Evolutionary conservation across 2,888 invertebrate species (phyloP).

Genomic region (Steinernema hermaphroditum): DNA sequence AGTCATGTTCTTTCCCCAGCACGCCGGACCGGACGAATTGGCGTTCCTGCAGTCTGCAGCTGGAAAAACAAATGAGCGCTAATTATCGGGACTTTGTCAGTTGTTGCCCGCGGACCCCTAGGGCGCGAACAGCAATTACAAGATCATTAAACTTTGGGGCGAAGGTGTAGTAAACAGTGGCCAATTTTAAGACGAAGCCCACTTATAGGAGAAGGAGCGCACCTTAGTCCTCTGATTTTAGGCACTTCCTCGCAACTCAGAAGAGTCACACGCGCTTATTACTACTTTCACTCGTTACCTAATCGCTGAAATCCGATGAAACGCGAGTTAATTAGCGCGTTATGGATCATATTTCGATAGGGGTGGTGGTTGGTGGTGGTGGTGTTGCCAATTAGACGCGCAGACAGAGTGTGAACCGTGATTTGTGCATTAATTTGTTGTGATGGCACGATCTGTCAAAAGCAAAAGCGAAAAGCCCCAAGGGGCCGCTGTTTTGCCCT

Average conservation of each 20-base stretch:
- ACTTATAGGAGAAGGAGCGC: background rate
- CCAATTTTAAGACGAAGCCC: slow-evolving; percentile 8
- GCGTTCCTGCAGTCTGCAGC: slow-evolving; percentile 1
- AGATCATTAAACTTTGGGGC: slow-evolving; percentile 10
- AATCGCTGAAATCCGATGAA: background rate
- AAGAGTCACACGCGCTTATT: background rate
- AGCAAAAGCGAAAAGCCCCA: background rate
- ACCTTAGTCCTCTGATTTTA: background rate
- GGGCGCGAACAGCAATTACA: slow-evolving; percentile 26
- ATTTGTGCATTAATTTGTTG: background rate
- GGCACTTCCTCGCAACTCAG: background rate
- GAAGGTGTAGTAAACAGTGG: slow-evolving; percentile 25
- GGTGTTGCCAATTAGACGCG: background rate
- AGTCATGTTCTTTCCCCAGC: background rate
- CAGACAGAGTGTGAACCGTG: background rate
- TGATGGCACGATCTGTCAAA: background rate
- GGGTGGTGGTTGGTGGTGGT: background rate
- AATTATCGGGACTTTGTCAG: slow-evolving; percentile 17
- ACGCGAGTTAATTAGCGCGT: background rate
- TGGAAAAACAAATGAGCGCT: slow-evolving; percentile 21
- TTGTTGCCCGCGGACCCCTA: slow-evolving; percentile 18
- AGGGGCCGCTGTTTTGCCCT: background rate
- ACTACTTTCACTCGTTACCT: background rate
- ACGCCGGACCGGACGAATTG: background rate
- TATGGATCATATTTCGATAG: background rate